Base-by-base conservation (phyloP, 2,113 vertebrate genomes). In the Jaculus jaculus region DNA sequence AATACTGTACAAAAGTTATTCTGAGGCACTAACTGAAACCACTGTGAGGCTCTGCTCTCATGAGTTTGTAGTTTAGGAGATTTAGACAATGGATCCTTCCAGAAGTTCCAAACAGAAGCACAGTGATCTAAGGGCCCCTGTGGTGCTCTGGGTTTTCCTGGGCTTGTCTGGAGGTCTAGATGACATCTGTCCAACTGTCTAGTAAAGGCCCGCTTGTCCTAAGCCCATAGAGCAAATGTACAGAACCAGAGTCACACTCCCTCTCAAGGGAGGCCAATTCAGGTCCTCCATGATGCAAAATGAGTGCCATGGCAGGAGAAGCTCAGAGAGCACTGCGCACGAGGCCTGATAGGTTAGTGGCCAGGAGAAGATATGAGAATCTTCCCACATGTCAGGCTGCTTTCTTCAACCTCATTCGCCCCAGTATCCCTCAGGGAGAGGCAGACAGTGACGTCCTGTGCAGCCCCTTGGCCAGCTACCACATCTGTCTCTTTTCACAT, bases 301-400 rank as follows among this genome's bases (percentile, higher is more conserved):
- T 3, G 0, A 12, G 5, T 6, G 0, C 0, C 0, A 7, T 3
- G 0, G 30, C 71, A 1, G 1, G 54, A 65, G 5, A 4, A 0
- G 3, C 30, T 24, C 24, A 78, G 73, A 17, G 60, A 61, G 12
- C 54, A 7, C 34, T 1, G 26, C 8, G 42, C 0, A 2, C 6
- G 2, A 21, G 24, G 24, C 63, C 42, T 1, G 10, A 21, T 24
- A 47, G 65, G 10, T 3, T 2, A 0, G 0, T 0, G 16, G 1
- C 0, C 66, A 2, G 0, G 0, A 32, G 17, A 37, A 47, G 74
- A 20, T 1, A 1, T 0, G 1, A 21, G n/a, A 63, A 0, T 2
- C 13, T 0, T 10, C 20, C n/a, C 8, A 4, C 0, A 5, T 15
- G 2, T 9, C 10, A 1, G 69, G 15, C 24, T 47, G 61, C 42